Evolutionary conservation across 2,888 invertebrate genomes (phyloP), one percentile per base, ranked within the genome.

Genomic region (Cotesia congregata): DNA sequence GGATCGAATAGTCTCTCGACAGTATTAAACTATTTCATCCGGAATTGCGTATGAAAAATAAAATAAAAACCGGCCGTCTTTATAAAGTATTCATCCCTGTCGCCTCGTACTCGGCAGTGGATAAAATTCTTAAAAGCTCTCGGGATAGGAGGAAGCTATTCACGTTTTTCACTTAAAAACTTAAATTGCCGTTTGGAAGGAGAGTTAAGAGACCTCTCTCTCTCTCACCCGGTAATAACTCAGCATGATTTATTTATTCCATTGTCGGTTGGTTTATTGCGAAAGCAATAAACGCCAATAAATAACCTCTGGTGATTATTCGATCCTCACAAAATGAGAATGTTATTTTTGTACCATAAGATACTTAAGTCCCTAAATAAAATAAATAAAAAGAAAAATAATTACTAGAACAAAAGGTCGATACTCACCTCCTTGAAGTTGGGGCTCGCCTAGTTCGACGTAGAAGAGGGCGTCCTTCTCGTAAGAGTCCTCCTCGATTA

Each of bases 401-500:
- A 20, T 20, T 30, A 3, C 3, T 30, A 30, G 3, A 41, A 41
- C n/a, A 60, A 70, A 70, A 20, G 60, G 9, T 67, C 6, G 17
- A 69, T 78, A 86, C 92, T 93, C 93, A 97, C 97, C 96, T 92
- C 95, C 96, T 83, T 96, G 92, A 88, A 96, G 92, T 86, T 94
- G 93, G 12, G 99, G 99, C 83, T 96, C 95, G 6, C 95, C 97
- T 39, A 99, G 91, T 88, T 97, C 96, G 12, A 99, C 95, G 90
- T 95, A 97, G 90, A 99, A 97, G 30, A 95, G 92, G 50, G 98
- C 97, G 87, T 97, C 96, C 90, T 99, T 98, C 90, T 99, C 98
- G 90, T 99, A 99, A 87, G 98, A 97, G 90, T 99, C 98, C 88
- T 98, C 98, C 91, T 99, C 98, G 82, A 96, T 93, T 80, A 99